phyloP scores from a whole-genome alignment of 2,888 invertebrate genomes.

The Villa cingulata region DNA sequence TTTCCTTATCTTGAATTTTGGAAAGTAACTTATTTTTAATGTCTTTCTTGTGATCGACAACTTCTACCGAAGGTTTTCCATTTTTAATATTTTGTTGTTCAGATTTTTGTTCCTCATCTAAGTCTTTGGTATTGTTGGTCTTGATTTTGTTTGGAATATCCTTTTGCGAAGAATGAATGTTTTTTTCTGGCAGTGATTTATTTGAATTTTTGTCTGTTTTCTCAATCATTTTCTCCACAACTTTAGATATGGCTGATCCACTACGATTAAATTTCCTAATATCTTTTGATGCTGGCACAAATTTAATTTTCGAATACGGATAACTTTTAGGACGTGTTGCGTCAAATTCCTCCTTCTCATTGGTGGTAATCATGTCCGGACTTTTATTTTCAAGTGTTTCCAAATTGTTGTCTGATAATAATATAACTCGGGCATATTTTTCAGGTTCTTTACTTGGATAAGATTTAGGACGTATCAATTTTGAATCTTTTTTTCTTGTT shows the following conservation, averaged over 20 bases:
- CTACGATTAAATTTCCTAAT: constrained; percentile 23
- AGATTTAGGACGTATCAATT: constrained; percentile 42
- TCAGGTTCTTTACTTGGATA: constrained; percentile 38
- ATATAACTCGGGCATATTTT: constrained; percentile 6
- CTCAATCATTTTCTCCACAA: constrained; percentile 12
- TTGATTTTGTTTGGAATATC: constrained; percentile 12
- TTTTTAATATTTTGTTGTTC: constrained; percentile 3
- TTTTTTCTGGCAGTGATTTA: background rate
- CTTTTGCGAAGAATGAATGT: background rate
- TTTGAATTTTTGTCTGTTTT: constrained; percentile 5
- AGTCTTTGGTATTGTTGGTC: no score
- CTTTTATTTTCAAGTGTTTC: constrained; percentile 4
- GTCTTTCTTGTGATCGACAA: constrained; percentile 21
- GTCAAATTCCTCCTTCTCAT: constrained; percentile 4
- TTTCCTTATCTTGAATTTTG: constrained; percentile 24
- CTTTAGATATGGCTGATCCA: constrained; percentile 21
- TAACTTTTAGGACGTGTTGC: constrained; percentile 45
- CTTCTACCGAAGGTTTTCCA: constrained; percentile 12
- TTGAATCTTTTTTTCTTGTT: constrained; percentile 33
- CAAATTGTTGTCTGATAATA: constrained; percentile 7
- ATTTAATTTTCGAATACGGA: constrained; percentile 35
- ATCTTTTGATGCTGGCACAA: constrained; percentile 20
- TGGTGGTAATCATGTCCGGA: constrained; percentile 10
- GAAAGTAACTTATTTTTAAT: constrained; percentile 16
- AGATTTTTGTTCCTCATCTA: constrained; percentile 10